These are phyloP conservation scores for Odiellus spinosus DNA, from an alignment of 2,888 invertebrate species.

Conservation along the genomic window DNA sequence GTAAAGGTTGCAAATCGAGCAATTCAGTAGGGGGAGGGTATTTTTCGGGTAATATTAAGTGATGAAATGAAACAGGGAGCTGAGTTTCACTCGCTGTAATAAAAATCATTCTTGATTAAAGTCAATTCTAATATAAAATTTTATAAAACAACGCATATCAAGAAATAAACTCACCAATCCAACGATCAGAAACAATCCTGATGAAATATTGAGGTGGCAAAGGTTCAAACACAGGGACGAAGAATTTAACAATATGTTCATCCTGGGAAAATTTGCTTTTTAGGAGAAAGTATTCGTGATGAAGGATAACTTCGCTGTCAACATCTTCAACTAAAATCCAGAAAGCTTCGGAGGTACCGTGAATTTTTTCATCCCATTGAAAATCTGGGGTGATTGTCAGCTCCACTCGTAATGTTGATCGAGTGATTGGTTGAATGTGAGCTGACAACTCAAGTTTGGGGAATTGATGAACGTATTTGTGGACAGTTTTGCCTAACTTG, in stretches of 20 bases:
- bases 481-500: slow-evolving; percentile 84
- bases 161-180: slow-evolving; percentile 31
- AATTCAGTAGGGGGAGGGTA: slow-evolving; percentile 95
- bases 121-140: neutral
- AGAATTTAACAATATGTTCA: slow-evolving; percentile 92
- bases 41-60: slow-evolving; percentile 93
- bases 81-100: slow-evolving; percentile 69
- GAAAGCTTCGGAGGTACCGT: slow-evolving; percentile 46
- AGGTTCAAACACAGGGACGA: slow-evolving; percentile 96
- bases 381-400: slow-evolving; percentile 96
- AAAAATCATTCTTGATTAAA: slow-evolving; percentile 2
- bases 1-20: slow-evolving; percentile 87
- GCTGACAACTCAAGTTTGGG: slow-evolving; percentile 91
- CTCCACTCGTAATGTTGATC: slow-evolving; percentile 74
- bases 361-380: slow-evolving; percentile 94
- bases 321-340: slow-evolving; percentile 47
- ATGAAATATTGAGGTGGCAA: slow-evolving; percentile 96
- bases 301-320: slow-evolving; percentile 52
- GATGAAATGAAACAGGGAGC: slow-evolving; percentile 90
- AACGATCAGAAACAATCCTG: slow-evolving; percentile 38
- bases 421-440: slow-evolving; percentile 92
- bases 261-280: slow-evolving; percentile 87
- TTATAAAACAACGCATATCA: neutral
- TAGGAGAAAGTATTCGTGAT: slow-evolving; percentile 86
- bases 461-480: slow-evolving; percentile 89